These are phyloP conservation scores for Patella depressa DNA, from an alignment of 2,888 invertebrate species.

Conservation along the genomic window DNA sequence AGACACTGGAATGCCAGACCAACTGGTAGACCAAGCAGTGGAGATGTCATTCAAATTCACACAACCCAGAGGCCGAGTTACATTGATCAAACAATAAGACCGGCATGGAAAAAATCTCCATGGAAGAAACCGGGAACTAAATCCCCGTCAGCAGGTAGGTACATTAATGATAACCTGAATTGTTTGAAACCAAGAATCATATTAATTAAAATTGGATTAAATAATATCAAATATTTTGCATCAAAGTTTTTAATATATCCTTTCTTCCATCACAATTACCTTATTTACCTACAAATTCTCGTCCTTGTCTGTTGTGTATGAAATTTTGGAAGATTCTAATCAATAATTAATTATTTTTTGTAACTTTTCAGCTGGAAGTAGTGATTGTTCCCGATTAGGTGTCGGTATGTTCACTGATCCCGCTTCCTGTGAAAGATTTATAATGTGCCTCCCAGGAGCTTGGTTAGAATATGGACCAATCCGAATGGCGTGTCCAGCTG, in stretches of 20 bases:
- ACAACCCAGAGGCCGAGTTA: neutral
- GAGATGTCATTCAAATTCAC: neutral
- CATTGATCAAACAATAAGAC: conserved; percentile 3
- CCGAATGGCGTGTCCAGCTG: conserved; percentile 42
- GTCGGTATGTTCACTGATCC: conserved; percentile 43
- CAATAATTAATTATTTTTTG: neutral
- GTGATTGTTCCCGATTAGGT: conserved; percentile 34
- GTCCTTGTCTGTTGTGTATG: neutral
- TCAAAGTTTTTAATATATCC: neutral
- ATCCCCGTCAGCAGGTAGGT: conserved; percentile 28
- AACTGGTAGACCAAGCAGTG: conserved; percentile 26
- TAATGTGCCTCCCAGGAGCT: conserved; percentile 40
- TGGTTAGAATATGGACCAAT: conserved; percentile 39
- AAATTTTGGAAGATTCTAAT: neutral
- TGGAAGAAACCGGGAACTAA: conserved; percentile 29
- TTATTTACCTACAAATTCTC: neutral
- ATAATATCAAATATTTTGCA: neutral
- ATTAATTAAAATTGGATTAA: neutral
- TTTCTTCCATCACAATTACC: neutral
- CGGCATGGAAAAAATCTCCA: conserved; percentile 10
- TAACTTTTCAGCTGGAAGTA: conserved; percentile 23
- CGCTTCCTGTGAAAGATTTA: conserved; percentile 38
- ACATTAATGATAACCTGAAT: neutral
- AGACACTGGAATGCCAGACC: conserved; percentile 30
- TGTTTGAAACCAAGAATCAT: too few relatives aligned